Percentiles rank a stretch among this genome's conserved stretches.
These are phyloP conservation scores for Harpegnathos saltator DNA, from an alignment of 1,140 invertebrate genomes.

Conservation along the genomic window DNA sequence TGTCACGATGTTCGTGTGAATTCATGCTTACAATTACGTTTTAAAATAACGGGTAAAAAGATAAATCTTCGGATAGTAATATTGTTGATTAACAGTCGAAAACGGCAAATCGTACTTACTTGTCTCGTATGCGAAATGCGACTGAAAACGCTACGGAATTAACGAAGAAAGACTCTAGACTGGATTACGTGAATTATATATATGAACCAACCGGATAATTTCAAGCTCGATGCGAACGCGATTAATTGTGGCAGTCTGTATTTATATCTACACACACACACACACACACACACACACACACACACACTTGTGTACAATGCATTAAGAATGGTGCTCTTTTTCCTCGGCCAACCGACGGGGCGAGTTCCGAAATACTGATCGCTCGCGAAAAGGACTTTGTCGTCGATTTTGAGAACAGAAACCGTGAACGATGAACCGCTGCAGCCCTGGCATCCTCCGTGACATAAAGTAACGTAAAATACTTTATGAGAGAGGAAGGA, in stretches of 20 bases:
- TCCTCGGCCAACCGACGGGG: constrained; percentile 28
- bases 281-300: too few relatives aligned
- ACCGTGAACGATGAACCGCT: constrained; percentile 18
- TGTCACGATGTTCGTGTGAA: too few relatives aligned
- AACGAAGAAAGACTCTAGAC: too few relatives aligned
- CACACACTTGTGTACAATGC: constrained; percentile 21
- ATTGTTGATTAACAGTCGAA: too few relatives aligned
- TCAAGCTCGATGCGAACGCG: constrained; percentile 6
- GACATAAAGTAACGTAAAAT: background rate
- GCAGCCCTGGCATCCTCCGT: background rate
- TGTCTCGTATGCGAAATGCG: too few relatives aligned
- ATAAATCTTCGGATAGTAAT: too few relatives aligned
- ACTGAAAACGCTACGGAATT: too few relatives aligned
- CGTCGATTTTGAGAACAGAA: constrained; percentile 10
- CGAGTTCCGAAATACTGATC: constrained; percentile 34
- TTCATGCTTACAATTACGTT: too few relatives aligned
- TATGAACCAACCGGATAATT: background rate
- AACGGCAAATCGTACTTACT: too few relatives aligned
- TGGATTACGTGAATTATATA: too few relatives aligned
- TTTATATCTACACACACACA: constrained; percentile 21
- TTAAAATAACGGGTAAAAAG: too few relatives aligned
- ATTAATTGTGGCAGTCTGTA: constrained; percentile 49
- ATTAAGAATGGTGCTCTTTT: constrained; percentile 48
- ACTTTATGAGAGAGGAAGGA: background rate
- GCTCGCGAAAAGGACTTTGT: constrained; percentile 15